A percentile compares a stretch with the other conserved stretches of the same genome.
These are phyloP conservation scores for Phrynosoma blainvillii DNA, from an alignment of 2,113 vertebrate genomes.

Conservation along the genomic window DNA sequence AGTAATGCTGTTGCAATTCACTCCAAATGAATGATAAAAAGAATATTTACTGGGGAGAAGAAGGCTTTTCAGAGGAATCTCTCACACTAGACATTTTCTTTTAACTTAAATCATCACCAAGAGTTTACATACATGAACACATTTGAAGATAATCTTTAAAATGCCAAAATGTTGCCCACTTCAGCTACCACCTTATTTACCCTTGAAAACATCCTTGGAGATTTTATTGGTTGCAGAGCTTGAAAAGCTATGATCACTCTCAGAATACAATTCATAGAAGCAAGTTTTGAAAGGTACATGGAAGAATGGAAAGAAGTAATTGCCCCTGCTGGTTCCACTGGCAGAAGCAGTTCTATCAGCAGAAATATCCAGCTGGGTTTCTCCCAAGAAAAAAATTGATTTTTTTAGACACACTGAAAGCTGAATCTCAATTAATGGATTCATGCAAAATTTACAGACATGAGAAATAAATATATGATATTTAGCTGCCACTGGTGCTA, in stretches of 20 bases:
- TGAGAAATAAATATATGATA: background rate
- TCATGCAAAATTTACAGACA: background rate
- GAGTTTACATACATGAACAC: background rate
- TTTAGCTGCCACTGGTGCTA: background rate
- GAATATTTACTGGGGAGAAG: background rate
- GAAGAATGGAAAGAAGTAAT: no score
- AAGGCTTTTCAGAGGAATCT: background rate
- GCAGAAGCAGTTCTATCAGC: background rate
- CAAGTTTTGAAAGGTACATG: no score
- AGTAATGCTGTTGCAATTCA: constrained; percentile 4
- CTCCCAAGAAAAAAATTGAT: no score
- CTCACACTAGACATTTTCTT: background rate
- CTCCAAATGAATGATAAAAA: background rate
- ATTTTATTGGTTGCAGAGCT: background rate
- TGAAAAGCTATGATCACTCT: no score
- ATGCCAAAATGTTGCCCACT: background rate
- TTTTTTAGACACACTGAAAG: background rate
- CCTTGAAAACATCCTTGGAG: background rate
- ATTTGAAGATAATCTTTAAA: background rate
- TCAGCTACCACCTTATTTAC: background rate
- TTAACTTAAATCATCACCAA: background rate
- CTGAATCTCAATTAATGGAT: background rate
- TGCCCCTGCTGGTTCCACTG: background rate
- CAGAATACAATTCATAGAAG: no score
- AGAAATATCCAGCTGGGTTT: no score